Conservation (phyloP, 2,113 vertebrate genomes). For the Sylvietta virens region DNA sequence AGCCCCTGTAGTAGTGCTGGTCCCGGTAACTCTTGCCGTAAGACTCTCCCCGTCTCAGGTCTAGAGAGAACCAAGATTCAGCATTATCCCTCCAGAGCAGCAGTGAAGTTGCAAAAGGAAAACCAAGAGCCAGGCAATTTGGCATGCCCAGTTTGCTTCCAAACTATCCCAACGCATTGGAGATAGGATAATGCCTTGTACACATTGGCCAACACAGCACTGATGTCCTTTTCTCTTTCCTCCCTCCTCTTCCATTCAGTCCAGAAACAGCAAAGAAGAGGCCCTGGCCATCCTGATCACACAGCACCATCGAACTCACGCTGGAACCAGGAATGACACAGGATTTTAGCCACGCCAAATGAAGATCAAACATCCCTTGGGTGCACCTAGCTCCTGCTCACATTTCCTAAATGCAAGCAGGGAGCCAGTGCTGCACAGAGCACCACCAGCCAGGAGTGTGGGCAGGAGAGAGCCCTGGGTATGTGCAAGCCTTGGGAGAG, state of each 20-base stretch:
- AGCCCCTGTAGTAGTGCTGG: constrained; percentile 49
- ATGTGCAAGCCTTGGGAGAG: neutral
- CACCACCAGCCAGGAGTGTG: accelerated
- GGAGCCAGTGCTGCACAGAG: neutral
- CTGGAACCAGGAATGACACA: neutral
- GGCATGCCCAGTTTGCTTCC: neutral
- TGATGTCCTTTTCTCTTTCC: neutral
- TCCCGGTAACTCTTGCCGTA: neutral
- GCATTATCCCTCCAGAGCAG: neutral
- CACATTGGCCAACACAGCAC: neutral
- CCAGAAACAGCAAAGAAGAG: neutral
- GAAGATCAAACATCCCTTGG: neutral
- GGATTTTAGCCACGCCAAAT: neutral
- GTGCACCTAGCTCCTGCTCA: neutral
- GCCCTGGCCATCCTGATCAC: neutral
- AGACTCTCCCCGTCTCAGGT: constrained; percentile 33
- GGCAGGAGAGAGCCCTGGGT: neutral
- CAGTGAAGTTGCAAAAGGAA: neutral
- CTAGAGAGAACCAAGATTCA: constrained; percentile 47
- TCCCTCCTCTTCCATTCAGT: neutral
- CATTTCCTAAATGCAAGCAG: neutral
- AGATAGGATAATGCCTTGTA: neutral
- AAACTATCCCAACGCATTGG: neutral
- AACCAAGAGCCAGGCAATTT: neutral
- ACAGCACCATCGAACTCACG: neutral